phyloP scores from a whole-genome alignment of 2,888 invertebrate species.

The Therioaphis trifolii region DNA sequence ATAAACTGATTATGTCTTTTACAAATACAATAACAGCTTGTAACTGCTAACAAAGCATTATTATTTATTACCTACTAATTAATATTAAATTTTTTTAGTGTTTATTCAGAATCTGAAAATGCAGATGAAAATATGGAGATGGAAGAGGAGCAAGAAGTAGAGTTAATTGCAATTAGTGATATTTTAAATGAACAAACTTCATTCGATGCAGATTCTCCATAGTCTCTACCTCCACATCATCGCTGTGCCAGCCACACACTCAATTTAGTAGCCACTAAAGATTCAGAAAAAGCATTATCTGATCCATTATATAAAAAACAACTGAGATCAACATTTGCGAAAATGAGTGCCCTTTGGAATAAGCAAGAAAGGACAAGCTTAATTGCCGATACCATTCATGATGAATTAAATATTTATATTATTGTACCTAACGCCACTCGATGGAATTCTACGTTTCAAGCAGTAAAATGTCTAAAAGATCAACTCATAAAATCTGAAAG shows the following conservation, averaged over 20 bases:
- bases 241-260: background rate
- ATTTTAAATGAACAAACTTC: too few species aligned
- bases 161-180: too few species aligned
- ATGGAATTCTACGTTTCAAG: conserved; percentile 4
- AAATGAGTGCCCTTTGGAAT: background rate
- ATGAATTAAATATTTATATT: background rate
- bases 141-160: too few species aligned
- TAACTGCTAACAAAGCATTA: too few species aligned
- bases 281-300: background rate
- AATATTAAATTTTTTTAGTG: too few species aligned
- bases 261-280: background rate
- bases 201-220: too few species aligned
- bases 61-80: too few species aligned
- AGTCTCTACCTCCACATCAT: background rate
- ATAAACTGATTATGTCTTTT: background rate
- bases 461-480: background rate
- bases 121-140: too few species aligned
- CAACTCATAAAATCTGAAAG: background rate
- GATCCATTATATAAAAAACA: background rate
- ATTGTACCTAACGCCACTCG: background rate
- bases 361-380: background rate
- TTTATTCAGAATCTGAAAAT: too few species aligned
- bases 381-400: conserved; percentile 6
- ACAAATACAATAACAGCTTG: too few species aligned
- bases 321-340: too few species aligned